Conservation (phyloP, 2,888 invertebrate genomes). For the Drosophila recens region DNA sequence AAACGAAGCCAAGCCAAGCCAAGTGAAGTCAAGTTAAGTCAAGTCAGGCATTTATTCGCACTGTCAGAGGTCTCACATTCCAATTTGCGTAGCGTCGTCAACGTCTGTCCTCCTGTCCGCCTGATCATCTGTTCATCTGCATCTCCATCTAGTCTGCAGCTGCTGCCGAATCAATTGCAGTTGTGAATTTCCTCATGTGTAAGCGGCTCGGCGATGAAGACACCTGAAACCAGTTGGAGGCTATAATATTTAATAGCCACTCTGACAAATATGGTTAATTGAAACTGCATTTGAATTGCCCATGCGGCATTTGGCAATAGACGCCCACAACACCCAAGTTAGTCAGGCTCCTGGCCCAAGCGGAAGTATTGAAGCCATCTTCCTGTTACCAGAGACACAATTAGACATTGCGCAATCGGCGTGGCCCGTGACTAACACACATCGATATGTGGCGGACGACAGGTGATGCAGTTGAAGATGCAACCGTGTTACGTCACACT, state of each 20-base stretch:
- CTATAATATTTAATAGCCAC: slow-evolving; percentile 50
- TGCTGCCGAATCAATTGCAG: background rate
- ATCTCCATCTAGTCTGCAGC: background rate
- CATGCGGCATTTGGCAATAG: slow-evolving; percentile 11
- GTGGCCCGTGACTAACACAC: slow-evolving; percentile 43
- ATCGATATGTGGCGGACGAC: slow-evolving; percentile 36
- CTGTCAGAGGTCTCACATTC: slow-evolving; percentile 76
- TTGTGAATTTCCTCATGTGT: slow-evolving; percentile 49
- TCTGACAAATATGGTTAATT: slow-evolving; percentile 74
- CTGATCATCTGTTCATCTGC: slow-evolving; percentile 2
- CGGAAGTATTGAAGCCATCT: slow-evolving; percentile 60
- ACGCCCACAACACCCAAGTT: slow-evolving; percentile 26
- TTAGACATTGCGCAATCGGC: slow-evolving; percentile 67
- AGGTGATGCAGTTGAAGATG: slow-evolving; percentile 53
- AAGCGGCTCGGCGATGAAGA: slow-evolving; percentile 52
- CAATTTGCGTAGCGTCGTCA: slow-evolving; percentile 68
- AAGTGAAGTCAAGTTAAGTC: slow-evolving; percentile 30
- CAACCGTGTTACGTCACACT: slow-evolving; percentile 64
- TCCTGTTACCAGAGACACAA: slow-evolving; percentile 61
- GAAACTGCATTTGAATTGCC: slow-evolving; percentile 45
- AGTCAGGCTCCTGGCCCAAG: slow-evolving; percentile 18
- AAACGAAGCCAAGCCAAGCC: slow-evolving; percentile 40
- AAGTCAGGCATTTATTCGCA: slow-evolving; percentile 53
- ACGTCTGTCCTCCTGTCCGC: slow-evolving; percentile 20
- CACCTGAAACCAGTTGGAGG: slow-evolving; percentile 57